Evolutionary conservation across 2,113 vertebrate genomes (phyloP).

Genomic region (Cheilinus undulatus): DNA sequence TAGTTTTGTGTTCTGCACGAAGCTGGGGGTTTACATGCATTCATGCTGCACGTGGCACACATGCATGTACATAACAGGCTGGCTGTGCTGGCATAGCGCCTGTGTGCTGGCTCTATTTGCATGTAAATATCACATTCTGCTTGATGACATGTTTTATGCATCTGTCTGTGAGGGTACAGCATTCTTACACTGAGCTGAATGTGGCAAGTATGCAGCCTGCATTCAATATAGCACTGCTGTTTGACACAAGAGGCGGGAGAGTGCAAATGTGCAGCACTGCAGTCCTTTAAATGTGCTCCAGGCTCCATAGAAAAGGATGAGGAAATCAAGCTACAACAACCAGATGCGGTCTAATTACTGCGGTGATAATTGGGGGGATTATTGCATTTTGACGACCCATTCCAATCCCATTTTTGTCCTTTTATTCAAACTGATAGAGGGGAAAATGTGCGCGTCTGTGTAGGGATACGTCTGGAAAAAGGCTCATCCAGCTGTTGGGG

Average conservation of each 20-base stretch:
- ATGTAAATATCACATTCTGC: slow-evolving; percentile 46
- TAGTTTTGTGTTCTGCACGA: slow-evolving; percentile 33
- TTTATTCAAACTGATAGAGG: slow-evolving; percentile 3
- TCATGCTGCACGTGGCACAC: slow-evolving; percentile 24
- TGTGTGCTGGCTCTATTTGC: slow-evolving; percentile 19
- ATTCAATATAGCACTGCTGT: slow-evolving; percentile 38
- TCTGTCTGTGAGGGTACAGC: slow-evolving; percentile 25
- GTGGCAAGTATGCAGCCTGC: slow-evolving; percentile 45
- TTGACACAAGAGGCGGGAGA: slow-evolving; percentile 33
- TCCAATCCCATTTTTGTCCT: slow-evolving; percentile 30
- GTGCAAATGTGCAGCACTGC: slow-evolving; percentile 47
- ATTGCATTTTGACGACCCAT: slow-evolving; percentile 62
- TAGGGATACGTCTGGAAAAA: slow-evolving; percentile 2
- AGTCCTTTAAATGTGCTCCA: slow-evolving; percentile 44
- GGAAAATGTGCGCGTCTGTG: slow-evolving; percentile 3
- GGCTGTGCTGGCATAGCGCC: slow-evolving; percentile 13
- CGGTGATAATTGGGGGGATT: slow-evolving; percentile 58
- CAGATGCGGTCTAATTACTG: slow-evolving; percentile 71
- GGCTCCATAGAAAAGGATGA: slow-evolving; percentile 27
- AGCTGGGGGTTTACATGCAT: slow-evolving; percentile 14
- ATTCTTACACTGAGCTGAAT: slow-evolving; percentile 41
- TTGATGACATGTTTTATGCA: slow-evolving; percentile 40
- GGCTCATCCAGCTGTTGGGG: slow-evolving; percentile 50
- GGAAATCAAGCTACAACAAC: slow-evolving; percentile 39
- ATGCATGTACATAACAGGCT: background rate